Conservation (phyloP, 2,797 vertebrate genomes). For the Menidia menidia region DNA sequence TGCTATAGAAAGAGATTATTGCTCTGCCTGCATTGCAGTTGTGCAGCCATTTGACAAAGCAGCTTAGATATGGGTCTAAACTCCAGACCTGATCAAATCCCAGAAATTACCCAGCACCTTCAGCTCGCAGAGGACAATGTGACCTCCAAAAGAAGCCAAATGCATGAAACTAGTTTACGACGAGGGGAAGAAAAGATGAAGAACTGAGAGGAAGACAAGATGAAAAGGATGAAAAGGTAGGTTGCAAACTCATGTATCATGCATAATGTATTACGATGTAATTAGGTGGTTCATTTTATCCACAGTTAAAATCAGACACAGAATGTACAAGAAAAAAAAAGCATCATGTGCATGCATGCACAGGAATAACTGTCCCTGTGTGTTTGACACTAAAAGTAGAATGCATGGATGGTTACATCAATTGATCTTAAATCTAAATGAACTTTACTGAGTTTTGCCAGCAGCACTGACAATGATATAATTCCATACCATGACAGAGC, state of each 20-base stretch:
- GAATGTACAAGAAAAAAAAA: not conserved
- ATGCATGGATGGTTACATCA: not conserved
- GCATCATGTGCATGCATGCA: not conserved
- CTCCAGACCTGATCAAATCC: conserved; percentile 45
- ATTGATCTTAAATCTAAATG: not conserved
- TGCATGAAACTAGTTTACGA: not conserved
- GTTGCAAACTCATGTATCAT: conserved; percentile 10
- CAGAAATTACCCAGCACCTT: conserved; percentile 19
- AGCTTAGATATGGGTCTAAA: conserved; percentile 30
- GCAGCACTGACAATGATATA: not conserved
- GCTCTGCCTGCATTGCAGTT: conserved; percentile 36
- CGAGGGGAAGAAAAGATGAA: not conserved
- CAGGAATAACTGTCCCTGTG: too few relatives aligned
- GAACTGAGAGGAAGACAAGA: not conserved
- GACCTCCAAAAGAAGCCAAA: not conserved
- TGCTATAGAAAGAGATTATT: conserved; percentile 6
- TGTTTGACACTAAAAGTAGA: too few relatives aligned
- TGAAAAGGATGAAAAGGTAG: not conserved
- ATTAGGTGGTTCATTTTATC: not conserved
- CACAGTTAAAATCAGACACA: not conserved
- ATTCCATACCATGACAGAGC: not conserved
- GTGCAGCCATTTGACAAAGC: conserved; percentile 52
- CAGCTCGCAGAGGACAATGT: conserved; percentile 23
- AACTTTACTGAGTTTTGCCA: not conserved
- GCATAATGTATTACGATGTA: not conserved